Conservation (phyloP, 2,797 vertebrate species). For the Fistularia commersonii region DNA sequence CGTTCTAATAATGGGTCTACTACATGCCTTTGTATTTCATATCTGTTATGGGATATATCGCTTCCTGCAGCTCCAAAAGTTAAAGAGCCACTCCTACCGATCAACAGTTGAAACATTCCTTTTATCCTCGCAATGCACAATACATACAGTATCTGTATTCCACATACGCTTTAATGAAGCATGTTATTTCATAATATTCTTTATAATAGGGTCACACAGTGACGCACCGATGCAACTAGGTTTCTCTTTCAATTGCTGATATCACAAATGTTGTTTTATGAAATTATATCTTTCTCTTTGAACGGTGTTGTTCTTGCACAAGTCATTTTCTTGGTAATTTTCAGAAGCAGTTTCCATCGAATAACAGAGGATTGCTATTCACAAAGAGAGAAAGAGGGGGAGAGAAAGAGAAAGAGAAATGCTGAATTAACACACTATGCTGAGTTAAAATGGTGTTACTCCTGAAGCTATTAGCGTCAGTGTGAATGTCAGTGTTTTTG, state of each 20-base stretch:
- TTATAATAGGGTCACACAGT: slow-evolving; percentile 26
- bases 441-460: no score
- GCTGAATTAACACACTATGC: no score
- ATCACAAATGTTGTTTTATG: slow-evolving; percentile 4
- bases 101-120: slow-evolving; percentile 7
- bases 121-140: no score
- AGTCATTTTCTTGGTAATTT: no score
- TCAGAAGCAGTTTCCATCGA: no score
- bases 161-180: slow-evolving; percentile 43
- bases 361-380: no score
- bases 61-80: slow-evolving; percentile 3
- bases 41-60: neutral
- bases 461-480: no score
- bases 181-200: slow-evolving; percentile 39
- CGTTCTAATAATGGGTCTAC: neutral
- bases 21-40: neutral
- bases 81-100: slow-evolving; percentile 7
- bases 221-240: slow-evolving; percentile 44
- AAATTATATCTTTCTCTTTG: slow-evolving; percentile 7
- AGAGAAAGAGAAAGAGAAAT: no score
- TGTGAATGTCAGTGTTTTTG: no score
- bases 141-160: slow-evolving; percentile 4
- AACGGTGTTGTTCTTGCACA: neutral
- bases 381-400: no score
- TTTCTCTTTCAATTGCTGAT: slow-evolving; percentile 8